Evolutionary conservation across 2,888 invertebrate genomes (phyloP).

Genomic region (Lamproptera curius): DNA sequence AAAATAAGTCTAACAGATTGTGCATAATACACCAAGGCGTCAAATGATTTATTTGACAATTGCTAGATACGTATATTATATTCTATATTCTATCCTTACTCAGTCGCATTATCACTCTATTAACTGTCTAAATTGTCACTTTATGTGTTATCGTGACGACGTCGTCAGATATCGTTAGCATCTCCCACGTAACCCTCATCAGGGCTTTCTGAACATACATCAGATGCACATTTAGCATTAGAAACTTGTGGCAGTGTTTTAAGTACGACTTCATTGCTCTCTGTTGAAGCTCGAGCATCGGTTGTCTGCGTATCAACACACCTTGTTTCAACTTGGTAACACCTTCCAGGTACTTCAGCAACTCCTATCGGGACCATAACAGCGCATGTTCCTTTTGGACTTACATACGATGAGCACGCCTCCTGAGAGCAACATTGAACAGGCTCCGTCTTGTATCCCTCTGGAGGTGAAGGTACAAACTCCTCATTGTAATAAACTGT

Average conservation of each 20-base stretch:
- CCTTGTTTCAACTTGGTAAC: slow-evolving; percentile 77
- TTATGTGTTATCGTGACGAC: slow-evolving; percentile 66
- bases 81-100: slow-evolving; percentile 63
- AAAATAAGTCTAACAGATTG: slow-evolving; percentile 16
- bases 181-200: slow-evolving; percentile 94
- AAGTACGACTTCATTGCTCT: slow-evolving; percentile 58
- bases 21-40: slow-evolving; percentile 32
- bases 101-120: slow-evolving; percentile 75
- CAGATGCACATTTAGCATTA: slow-evolving; percentile 69
- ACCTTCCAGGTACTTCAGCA: slow-evolving; percentile 63
- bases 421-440: slow-evolving; percentile 69
- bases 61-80: slow-evolving; percentile 17
- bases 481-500: slow-evolving; percentile 74
- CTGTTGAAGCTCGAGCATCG: slow-evolving; percentile 63
- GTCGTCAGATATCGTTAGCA: slow-evolving; percentile 84
- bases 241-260: slow-evolving; percentile 66
- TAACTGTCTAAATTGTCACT: slow-evolving; percentile 64
- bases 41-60: slow-evolving; percentile 2
- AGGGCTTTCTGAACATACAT: slow-evolving; percentile 86
- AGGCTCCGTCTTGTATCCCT: slow-evolving; percentile 82
- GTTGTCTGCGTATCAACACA: slow-evolving; percentile 81
- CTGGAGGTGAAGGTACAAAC: slow-evolving; percentile 83
- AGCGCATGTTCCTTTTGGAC: slow-evolving; percentile 73
- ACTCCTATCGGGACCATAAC: slow-evolving; percentile 71
- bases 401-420: slow-evolving; percentile 65